Evolutionary conservation across 2,113 vertebrate genomes (phyloP), one percentile per base, ranked within the genome.

Genomic region (Oreochromis tanganicae): DNA sequence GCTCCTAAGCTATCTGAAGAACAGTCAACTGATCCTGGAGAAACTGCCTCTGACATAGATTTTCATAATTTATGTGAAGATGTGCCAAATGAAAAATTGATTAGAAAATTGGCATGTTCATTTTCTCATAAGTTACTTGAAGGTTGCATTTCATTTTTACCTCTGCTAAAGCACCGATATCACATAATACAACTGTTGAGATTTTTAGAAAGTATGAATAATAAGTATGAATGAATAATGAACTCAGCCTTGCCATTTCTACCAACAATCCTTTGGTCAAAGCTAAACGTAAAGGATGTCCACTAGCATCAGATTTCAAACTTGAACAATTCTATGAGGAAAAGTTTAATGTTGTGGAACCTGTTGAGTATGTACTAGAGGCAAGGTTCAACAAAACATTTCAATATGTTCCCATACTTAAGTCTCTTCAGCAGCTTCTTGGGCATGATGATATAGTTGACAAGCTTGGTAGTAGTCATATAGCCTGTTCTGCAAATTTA

Each of bases 171-270:
- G 56, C 24, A 2, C 24, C 29, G 13, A 59, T 59, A 59, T 59
- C 3, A 16, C 13, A 59, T 32, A 59, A 29, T 59, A 59, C 56
- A 29, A 59, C 0, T 1, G 13, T 0, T 59, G 56, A 59, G 56
- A 16, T 59, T 29, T 59, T 55, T 8, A 29, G 24, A 24, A 24
- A 24, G 24, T 24, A 24, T 24, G 24, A 24, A 24, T 24, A 24
- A 36, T 2, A 29, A 59, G 56, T 29, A 59, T 59, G 16, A 16
- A 32, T 32, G 16, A 59, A 14, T 57, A 27, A 57, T 3, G 2
- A 57, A 59, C 0, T 29, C 56, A 32, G 27, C 27, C 56, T 59
- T 29, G 27, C 2, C 27, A 59, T 59, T 59, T 59, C 56, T 29
- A 59, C 13, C 56, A 59, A 59, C 56, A 59, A 13, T 59, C 1